Evolutionary conservation across 1,140 invertebrate genomes (phyloP), one percentile per base, ranked within the genome.

Genomic region (Formica selysi): DNA sequence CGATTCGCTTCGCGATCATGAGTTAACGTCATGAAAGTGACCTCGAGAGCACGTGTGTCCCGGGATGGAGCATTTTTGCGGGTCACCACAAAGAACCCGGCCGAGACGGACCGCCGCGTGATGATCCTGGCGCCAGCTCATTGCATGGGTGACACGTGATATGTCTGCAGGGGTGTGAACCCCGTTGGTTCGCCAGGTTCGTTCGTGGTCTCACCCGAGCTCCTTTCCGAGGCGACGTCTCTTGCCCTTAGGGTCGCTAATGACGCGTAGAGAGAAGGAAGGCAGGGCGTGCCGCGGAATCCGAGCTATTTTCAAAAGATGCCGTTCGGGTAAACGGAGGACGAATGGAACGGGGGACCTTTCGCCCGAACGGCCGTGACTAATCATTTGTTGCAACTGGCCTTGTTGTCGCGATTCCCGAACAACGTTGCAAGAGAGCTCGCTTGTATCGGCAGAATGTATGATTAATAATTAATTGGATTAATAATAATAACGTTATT

Each of bases 131-230:
- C 94, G 94, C 95, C 94, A 93, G 91, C 91, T 90, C 92, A 86
- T 89, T 92, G 85, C 92, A 86, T 87, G 91, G 67, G 78, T 93
- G 95, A 94, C 94, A 95, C 92, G 93, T 92, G 93, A 95, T 94
- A 92, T 91, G 94, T 94, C 92, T 93, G 90, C 90, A 86, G 91
- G 93, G 94, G 94, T 94, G 94, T 95, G 92, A 95, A 90, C 86
- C 86, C 70, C 76, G 85, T 84, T 85, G 81, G 81, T 67, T 76
- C 78, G 67, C 67, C 87, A 76, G 68, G 70, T 67, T 78, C 51
- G 59, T 38, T 67, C 32, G 68, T 61, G 38, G 22, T 29, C 7
- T 19, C 62, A 51, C 57, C 71, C 67, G 7, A 38, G 16, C 26
- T 48, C 67, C 38, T 59, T 68, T 13, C 70, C 10, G 16, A 51